These are phyloP conservation scores for Drosophila diplacantha DNA, from an alignment of 2,888 invertebrate genomes.

Conservation along the genomic window DNA sequence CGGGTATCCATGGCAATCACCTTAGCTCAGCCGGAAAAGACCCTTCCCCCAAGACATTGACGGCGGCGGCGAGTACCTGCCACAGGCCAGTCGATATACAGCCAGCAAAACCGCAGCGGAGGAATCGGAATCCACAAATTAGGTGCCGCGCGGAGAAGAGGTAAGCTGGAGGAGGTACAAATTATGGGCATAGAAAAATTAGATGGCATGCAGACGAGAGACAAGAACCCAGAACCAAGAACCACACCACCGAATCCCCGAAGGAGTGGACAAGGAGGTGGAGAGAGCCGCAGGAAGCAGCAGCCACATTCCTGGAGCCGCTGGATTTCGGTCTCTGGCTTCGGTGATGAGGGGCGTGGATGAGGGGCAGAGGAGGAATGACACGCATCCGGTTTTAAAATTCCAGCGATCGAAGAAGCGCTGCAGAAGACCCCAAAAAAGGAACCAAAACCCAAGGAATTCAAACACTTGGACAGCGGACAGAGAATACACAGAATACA, in stretches of 20 bases:
- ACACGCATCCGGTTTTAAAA: constrained; percentile 48
- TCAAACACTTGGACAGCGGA: constrained; percentile 59
- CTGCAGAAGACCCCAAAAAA: constrained; percentile 31
- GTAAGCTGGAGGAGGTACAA: constrained; percentile 50
- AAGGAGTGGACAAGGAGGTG: constrained; percentile 5
- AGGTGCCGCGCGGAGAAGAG: constrained; percentile 23
- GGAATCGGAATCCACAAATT: constrained; percentile 41
- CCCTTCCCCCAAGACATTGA: constrained; percentile 20
- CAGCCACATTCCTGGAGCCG: constrained; percentile 40
- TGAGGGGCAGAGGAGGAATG: constrained; percentile 38
- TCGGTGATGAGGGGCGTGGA: constrained; percentile 6
- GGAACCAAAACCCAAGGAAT: constrained; percentile 50
- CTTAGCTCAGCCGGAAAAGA: constrained; percentile 29
- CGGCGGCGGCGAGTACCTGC: constrained; percentile 23
- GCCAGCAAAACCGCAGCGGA: constrained; percentile 16
- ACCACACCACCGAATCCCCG: constrained; percentile 32
- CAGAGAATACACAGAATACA: constrained; percentile 28
- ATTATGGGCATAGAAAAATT: constrained; percentile 67
- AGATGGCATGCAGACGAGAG: constrained; percentile 44
- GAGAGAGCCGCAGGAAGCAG: constrained; percentile 38
- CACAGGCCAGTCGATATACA: constrained; percentile 23
- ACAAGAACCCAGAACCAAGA: constrained; percentile 46
- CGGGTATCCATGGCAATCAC: constrained; percentile 30
- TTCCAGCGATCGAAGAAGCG: constrained; percentile 31
- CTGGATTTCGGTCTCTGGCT: constrained; percentile 17